Evolutionary conservation across 2,113 vertebrate species (phyloP).

Genomic region (Zosterops lateralis): DNA sequence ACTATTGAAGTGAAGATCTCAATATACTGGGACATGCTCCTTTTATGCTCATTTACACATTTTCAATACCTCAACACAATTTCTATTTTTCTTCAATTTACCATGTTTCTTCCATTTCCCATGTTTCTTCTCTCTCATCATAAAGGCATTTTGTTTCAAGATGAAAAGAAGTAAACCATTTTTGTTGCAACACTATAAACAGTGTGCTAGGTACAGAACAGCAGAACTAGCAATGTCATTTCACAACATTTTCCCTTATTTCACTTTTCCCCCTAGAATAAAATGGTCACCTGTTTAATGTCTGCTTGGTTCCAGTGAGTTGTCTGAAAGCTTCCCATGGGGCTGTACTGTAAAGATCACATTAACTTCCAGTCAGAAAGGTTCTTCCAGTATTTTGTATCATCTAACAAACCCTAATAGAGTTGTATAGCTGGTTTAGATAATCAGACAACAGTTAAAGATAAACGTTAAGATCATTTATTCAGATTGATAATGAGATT

Average conservation of each 20-base stretch:
- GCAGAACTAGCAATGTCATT: neutral
- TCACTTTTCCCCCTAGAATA: neutral
- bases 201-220: neutral
- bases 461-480: neutral
- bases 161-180: neutral
- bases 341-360: conserved; percentile 38
- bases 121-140: neutral
- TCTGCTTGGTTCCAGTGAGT: conserved; percentile 44
- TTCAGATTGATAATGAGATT: neutral
- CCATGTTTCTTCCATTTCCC: neutral
- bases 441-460: neutral
- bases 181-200: neutral
- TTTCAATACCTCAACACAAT: neutral
- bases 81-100: neutral
- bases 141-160: neutral
- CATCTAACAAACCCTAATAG: neutral
- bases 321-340: conserved; percentile 55
- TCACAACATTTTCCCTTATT: neutral
- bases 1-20: neutral
- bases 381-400: neutral
- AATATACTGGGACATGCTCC: neutral
- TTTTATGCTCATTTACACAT: neutral
- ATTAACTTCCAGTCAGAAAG: conserved; percentile 30
- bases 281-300: conserved; percentile 37
- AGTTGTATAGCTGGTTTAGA: neutral